These are phyloP conservation scores for Rhea americana DNA, from an alignment of 2,113 vertebrate genomes.

Conservation along the genomic window DNA sequence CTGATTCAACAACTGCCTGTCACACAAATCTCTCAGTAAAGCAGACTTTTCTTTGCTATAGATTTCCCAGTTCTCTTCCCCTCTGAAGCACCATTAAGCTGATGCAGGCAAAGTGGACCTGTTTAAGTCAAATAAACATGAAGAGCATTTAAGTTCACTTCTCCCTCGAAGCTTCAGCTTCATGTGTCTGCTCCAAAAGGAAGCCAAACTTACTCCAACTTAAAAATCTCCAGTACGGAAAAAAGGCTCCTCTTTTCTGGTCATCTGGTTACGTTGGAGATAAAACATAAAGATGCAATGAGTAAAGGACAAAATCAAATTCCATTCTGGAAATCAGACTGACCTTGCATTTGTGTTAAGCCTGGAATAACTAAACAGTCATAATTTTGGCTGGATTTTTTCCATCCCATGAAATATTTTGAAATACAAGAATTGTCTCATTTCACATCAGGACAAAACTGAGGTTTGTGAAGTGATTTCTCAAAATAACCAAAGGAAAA, in stretches of 20 bases:
- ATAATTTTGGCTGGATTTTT: not conserved
- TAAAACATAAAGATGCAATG: not conserved
- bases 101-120: conserved; percentile 60
- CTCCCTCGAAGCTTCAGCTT: conserved; percentile 52
- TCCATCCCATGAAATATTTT: fast-evolving
- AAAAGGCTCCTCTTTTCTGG: conserved; percentile 4
- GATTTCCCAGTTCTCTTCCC: conserved; percentile 60
- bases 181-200: conserved; percentile 33
- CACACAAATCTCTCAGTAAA: conserved; percentile 62
- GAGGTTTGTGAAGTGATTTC: not conserved
- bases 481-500: not conserved
- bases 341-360: not conserved
- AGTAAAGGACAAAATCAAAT: not conserved
- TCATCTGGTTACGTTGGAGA: not conserved
- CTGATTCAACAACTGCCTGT: conserved; percentile 74
- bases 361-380: not conserved
- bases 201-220: conserved; percentile 5
- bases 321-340: not conserved
- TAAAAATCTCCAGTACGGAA: not conserved
- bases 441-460: not conserved
- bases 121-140: conserved; percentile 76
- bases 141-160: conserved; percentile 71
- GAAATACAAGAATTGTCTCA: not conserved
- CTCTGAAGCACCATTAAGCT: conserved; percentile 60
- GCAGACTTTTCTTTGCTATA: conserved; percentile 54